Conservation (phyloP, 2,113 vertebrate species). For the Girardinichthys multiradiatus region DNA sequence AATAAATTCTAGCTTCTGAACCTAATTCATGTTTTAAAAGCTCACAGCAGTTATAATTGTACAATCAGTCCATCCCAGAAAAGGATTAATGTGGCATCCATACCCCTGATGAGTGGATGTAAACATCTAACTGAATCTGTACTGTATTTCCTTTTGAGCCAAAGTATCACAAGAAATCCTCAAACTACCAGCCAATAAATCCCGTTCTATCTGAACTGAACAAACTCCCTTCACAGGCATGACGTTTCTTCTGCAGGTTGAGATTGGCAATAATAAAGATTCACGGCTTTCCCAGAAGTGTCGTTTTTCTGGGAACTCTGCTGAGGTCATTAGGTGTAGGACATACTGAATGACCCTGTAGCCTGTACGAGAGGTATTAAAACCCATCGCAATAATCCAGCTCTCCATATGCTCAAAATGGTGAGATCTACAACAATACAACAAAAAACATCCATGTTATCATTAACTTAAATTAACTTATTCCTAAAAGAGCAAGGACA, state of each 20-base stretch:
- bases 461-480: conserved; percentile 3
- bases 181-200: background rate
- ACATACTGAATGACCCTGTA: conserved; percentile 13
- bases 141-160: no score
- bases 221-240: background rate
- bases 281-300: background rate
- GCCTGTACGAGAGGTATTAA: conserved; percentile 25
- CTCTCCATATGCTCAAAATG: conserved; percentile 12
- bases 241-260: background rate
- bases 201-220: background rate
- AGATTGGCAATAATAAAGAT: background rate
- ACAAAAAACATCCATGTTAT: background rate
- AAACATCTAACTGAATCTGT: no score
- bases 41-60: no score
- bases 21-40: background rate
- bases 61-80: no score
- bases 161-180: no score
- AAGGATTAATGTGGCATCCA: no score
- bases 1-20: background rate
- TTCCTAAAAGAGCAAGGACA: background rate
- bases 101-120: no score
- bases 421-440: background rate
- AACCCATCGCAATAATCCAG: conserved; percentile 28
- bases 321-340: background rate
- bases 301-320: conserved; percentile 1